These are phyloP conservation scores for Venusia cambrica DNA, from an alignment of 2,888 invertebrate species.

Conservation along the genomic window DNA sequence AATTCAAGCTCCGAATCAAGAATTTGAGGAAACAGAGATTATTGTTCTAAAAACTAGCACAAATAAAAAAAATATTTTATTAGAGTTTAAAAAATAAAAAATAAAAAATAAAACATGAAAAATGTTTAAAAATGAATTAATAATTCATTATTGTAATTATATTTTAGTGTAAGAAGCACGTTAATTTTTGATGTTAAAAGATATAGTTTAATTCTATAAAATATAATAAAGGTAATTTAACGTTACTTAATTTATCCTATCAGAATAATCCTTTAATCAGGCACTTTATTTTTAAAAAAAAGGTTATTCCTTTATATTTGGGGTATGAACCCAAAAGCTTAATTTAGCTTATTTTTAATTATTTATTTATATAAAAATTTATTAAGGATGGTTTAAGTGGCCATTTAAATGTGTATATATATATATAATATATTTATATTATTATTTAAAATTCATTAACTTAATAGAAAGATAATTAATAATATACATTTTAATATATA, in stretches of 20 bases:
- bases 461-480: conserved; percentile 35
- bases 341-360: conserved; percentile 74
- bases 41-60: conserved; percentile 73
- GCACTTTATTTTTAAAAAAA: conserved; percentile 75
- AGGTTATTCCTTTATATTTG: conserved; percentile 71
- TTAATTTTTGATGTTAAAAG: conserved; percentile 82
- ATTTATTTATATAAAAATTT: conserved; percentile 36
- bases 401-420: no score
- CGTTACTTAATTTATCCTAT: conserved; percentile 66
- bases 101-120: conserved; percentile 79
- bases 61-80: conserved; percentile 76
- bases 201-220: conserved; percentile 83
- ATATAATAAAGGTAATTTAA: conserved; percentile 79
- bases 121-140: conserved; percentile 60
- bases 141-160: conserved; percentile 49
- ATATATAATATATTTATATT: no score
- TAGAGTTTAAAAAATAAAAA: conserved; percentile 64
- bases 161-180: conserved; percentile 84
- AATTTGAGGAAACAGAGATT: conserved; percentile 60
- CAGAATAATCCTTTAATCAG: conserved; percentile 73
- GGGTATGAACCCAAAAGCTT: conserved; percentile 84
- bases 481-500: conserved; percentile 34
- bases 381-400: conserved; percentile 41
- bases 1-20: conserved; percentile 78
- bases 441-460: conserved; percentile 26